Base-by-base conservation (phyloP, 2,113 vertebrate species). In the Dolichotis patagonum region DNA sequence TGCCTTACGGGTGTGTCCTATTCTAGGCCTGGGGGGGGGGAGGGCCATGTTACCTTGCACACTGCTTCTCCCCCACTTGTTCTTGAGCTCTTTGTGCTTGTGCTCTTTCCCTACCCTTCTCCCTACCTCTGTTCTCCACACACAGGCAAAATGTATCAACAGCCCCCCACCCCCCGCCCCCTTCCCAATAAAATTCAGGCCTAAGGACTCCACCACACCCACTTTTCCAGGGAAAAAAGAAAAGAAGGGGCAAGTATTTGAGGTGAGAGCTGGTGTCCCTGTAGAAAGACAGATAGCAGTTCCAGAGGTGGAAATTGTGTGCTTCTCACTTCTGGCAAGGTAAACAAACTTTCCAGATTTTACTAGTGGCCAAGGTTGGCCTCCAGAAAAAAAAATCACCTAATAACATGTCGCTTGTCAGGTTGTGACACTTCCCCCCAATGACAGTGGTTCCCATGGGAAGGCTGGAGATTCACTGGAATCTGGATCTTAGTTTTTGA, bases 301-400 rank as follows among this genome's bases (percentile, higher is more conserved):
- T 11, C 60, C 82, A 62, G 28, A 69, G 65, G 35, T 63, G 30
- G 14, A 6, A 41, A 90, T 46, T 90, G 88, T 96, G 58, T 87
- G 88, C 96, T 98, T 97, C 78, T 96, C 91, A 62, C 96, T 98
- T 96, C 93, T 96, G 83, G 91, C 95, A 96, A 94, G 96, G 97
- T 94, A 97, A 97, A 96, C 90, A 97, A 98, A 96, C 90, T 96
- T 92, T 77, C 75, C 83, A 80, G 77, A 93, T 96, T 98, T 97
- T 97, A 90, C 91, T 97, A 94, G 13, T 97, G 97, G 97, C 96
- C 96, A 96, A 88, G 81, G 84, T 63, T 88, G 95, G 89, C 96
- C 93, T 96, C 97, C 95, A 52, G 26, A 85, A 97, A 88, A 91
- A 95, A 73, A 97, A 93, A 92, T 97, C 96, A 90, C 58, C 94